phyloP scores from a whole-genome alignment of 2,113 vertebrate species.

The Mormoops blainvillei region DNA sequence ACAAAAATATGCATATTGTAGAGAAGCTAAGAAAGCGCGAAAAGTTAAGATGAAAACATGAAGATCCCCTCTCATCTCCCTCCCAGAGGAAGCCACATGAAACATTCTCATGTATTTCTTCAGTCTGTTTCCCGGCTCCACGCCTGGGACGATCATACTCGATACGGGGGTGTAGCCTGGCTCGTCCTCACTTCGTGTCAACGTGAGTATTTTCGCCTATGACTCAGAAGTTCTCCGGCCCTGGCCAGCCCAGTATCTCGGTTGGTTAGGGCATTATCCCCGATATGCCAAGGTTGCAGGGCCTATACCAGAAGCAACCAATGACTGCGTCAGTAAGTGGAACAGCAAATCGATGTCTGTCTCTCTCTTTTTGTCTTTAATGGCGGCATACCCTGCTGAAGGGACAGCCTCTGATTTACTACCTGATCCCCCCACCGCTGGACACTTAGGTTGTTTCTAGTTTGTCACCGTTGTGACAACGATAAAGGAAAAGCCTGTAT shows the following conservation, averaged over 20 bases:
- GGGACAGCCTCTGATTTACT: not conserved
- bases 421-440: not conserved
- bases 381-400: not conserved
- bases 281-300: too few relatives aligned
- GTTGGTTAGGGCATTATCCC: too few relatives aligned
- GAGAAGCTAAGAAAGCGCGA: not conserved
- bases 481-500: not conserved
- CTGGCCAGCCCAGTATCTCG: too few relatives aligned
- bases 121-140: not conserved
- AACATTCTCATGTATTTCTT: not conserved
- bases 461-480: not conserved
- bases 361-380: not conserved
- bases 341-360: too few relatives aligned
- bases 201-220: not conserved
- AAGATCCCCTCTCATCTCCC: not conserved
- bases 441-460: not conserved
- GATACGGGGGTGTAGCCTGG: not conserved
- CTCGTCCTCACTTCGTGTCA: not conserved
- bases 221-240: not conserved
- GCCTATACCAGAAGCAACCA: too few relatives aligned
- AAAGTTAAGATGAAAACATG: not conserved
- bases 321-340: too few relatives aligned
- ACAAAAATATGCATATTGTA: not conserved
- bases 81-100: not conserved
- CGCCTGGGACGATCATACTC: fast-evolving